Conservation (phyloP, 1,140 invertebrate genomes). For the Bombus sylvicola region DNA sequence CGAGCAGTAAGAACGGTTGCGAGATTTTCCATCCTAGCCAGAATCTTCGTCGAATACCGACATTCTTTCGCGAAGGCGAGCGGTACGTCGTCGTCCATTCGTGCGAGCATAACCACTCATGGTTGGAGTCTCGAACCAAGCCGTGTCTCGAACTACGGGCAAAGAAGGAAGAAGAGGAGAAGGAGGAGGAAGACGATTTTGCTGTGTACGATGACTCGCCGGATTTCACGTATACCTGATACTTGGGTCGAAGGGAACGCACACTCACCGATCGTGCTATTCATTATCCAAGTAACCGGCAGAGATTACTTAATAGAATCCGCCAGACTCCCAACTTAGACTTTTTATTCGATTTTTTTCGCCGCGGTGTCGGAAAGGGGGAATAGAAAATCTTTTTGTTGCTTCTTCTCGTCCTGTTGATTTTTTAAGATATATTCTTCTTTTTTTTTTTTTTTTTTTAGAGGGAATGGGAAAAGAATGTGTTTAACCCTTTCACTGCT, state of each 20-base stretch:
- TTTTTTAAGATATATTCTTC: not conserved
- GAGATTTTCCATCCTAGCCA: constrained; percentile 27
- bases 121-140: not conserved
- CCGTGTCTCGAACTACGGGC: not conserved
- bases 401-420: not conserved
- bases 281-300: constrained; percentile 62
- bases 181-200: constrained; percentile 33
- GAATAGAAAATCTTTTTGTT: not conserved
- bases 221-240: constrained; percentile 63
- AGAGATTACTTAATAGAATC: constrained; percentile 64
- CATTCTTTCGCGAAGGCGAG: constrained; percentile 48
- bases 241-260: constrained; percentile 39
- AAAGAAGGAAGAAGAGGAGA: constrained; percentile 5
- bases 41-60: constrained; percentile 17
- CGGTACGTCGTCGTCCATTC: constrained; percentile 46
- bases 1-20: too few species aligned
- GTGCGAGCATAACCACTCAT: constrained; percentile 13
- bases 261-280: constrained; percentile 57
- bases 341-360: constrained; percentile 23
- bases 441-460: not conserved
- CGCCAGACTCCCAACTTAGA: constrained; percentile 37
- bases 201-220: constrained; percentile 68
- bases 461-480: too few species aligned
- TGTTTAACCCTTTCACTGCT: not conserved
- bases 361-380: not conserved